Evolutionary conservation across 2,113 vertebrate species (phyloP).

Genomic region (Oreochromis spilurus): DNA sequence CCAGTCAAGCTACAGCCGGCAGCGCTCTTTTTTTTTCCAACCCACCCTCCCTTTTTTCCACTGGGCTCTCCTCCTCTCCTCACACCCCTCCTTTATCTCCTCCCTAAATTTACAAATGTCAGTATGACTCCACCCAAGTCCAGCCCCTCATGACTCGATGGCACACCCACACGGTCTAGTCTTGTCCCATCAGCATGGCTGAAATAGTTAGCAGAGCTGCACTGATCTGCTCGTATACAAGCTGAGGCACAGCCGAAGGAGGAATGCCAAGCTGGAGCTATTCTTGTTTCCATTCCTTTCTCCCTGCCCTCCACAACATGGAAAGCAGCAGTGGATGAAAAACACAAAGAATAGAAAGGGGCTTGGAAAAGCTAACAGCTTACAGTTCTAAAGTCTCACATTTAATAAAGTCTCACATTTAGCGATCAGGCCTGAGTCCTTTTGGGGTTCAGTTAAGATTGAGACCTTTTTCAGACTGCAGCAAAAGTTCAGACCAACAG

Average conservation of each 20-base stretch:
- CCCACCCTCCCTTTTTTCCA: slow-evolving; percentile 46
- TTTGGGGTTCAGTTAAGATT: background rate
- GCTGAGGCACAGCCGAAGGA: slow-evolving; percentile 59
- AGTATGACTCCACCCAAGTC: slow-evolving; percentile 21
- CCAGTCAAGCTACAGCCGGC: slow-evolving; percentile 60
- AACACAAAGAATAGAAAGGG: background rate
- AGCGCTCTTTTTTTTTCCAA: slow-evolving; percentile 44
- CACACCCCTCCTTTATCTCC: slow-evolving; percentile 45
- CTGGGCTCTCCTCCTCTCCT: slow-evolving; percentile 26
- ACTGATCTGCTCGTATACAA: slow-evolving; percentile 48
- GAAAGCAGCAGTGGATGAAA: background rate
- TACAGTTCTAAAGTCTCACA: background rate
- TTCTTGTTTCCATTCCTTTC: slow-evolving; percentile 16
- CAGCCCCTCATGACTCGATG: background rate
- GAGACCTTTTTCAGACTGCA: background rate
- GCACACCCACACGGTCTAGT: slow-evolving; percentile 27
- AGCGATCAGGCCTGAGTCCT: background rate
- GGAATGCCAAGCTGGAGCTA: slow-evolving; percentile 59
- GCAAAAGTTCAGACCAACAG: background rate
- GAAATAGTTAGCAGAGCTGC: slow-evolving; percentile 38
- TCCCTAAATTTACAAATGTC: slow-evolving; percentile 6
- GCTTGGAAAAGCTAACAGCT: background rate
- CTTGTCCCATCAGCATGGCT: slow-evolving; percentile 40
- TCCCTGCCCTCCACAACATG: background rate
- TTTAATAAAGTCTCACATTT: background rate